Evolutionary conservation across 2,888 invertebrate species (phyloP).

Genomic region (Matsumyia berberina): DNA sequence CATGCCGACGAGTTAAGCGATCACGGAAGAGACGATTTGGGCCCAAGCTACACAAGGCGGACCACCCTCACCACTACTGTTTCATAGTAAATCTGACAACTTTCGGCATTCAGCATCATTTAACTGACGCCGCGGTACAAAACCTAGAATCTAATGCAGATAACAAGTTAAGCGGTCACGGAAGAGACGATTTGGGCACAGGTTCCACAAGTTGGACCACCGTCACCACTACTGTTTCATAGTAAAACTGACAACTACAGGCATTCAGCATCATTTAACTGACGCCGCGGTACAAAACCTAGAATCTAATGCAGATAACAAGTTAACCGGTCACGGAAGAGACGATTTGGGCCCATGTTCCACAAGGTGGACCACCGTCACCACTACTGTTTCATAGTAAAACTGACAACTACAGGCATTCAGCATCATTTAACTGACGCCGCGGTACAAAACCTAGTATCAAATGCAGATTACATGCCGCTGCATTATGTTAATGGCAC

Average conservation of each 20-base stretch:
- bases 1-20: too few relatives aligned
- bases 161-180: too few relatives aligned
- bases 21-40: too few relatives aligned
- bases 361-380: too few relatives aligned
- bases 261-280: conserved; percentile 45
- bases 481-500: conserved; percentile 68
- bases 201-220: too few relatives aligned
- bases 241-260: conserved; percentile 30
- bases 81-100: conserved; percentile 28
- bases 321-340: too few relatives aligned
- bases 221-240: too few relatives aligned
- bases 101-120: conserved; percentile 29
- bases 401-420: conserved; percentile 23
- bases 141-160: conserved; percentile 69
- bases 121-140: conserved; percentile 46
- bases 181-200: too few relatives aligned
- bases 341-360: too few relatives aligned
- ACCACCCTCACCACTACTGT: too few relatives aligned
- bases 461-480: conserved; percentile 69
- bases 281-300: conserved; percentile 48
- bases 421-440: conserved; percentile 50
- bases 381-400: too few relatives aligned
- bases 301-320: conserved; percentile 69
- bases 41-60: too few relatives aligned
- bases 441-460: conserved; percentile 54